phyloP scores from a whole-genome alignment of 2,797 vertebrate species.

The Neosilurus hyrtlii region DNA sequence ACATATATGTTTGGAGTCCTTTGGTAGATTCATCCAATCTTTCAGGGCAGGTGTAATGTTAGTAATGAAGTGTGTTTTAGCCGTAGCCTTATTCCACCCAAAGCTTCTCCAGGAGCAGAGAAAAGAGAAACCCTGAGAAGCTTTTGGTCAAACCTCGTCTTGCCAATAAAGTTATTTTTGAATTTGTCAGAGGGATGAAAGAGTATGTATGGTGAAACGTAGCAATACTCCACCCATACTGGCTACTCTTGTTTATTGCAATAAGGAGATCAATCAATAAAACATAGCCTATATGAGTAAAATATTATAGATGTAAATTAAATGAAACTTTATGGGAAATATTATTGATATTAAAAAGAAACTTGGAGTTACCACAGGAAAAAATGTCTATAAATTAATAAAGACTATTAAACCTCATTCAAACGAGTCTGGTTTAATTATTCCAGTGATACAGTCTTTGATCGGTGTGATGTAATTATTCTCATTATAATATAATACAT shows the following conservation, averaged over 20 bases:
- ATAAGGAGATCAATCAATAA: constrained; percentile 81
- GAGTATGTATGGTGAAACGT: constrained; percentile 75
- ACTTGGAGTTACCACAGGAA: constrained; percentile 65
- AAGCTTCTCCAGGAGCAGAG: constrained; percentile 66
- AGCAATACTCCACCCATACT: constrained; percentile 83
- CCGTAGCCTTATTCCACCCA: constrained; percentile 79
- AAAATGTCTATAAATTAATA: constrained; percentile 80
- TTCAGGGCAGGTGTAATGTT: constrained; percentile 76
- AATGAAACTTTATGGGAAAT: constrained; percentile 76
- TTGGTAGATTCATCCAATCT: constrained; percentile 65
- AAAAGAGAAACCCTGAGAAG: constrained; percentile 62
- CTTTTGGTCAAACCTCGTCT: constrained; percentile 74
- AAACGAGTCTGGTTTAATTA: constrained; percentile 43
- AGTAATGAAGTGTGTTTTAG: constrained; percentile 77
- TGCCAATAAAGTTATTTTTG: constrained; percentile 79
- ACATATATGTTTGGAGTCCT: constrained; percentile 55
- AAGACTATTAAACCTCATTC: constrained; percentile 63
- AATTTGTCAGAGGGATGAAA: constrained; percentile 72
- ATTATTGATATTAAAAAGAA: constrained; percentile 73
- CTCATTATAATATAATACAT: neutral
- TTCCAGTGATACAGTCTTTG: neutral
- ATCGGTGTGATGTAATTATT: neutral
- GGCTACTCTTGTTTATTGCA: constrained; percentile 84
- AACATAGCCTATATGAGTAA: constrained; percentile 80
- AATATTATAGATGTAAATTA: constrained; percentile 82